phyloP scores from a whole-genome alignment of 2,797 vertebrate genomes.

The Gephyroberyx darwinii region DNA sequence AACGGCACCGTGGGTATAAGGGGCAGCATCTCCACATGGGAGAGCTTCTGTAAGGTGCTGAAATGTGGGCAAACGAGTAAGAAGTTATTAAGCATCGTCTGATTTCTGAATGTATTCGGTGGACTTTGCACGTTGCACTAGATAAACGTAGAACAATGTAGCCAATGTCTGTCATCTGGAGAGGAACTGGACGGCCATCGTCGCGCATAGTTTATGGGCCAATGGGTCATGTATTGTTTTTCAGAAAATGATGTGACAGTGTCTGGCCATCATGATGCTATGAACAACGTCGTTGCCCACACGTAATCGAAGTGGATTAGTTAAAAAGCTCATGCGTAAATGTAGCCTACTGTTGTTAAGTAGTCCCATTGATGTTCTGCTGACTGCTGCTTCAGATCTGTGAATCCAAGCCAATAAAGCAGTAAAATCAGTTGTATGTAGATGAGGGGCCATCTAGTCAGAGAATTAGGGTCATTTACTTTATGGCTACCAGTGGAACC shows the following conservation, averaged over 20 bases:
- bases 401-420: slow-evolving; percentile 28
- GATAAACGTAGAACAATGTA: slow-evolving; percentile 48
- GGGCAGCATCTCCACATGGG: slow-evolving; percentile 45
- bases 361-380: slow-evolving; percentile 51
- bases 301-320: slow-evolving; percentile 79
- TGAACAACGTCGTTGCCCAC: slow-evolving; percentile 43
- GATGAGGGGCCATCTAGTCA: slow-evolving; percentile 14
- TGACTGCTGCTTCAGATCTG: slow-evolving; percentile 60
- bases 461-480: slow-evolving; percentile 12
- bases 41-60: slow-evolving; percentile 18
- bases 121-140: slow-evolving; percentile 61
- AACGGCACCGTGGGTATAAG: slow-evolving; percentile 47
- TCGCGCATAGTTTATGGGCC: slow-evolving; percentile 17
- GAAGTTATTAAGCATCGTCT: slow-evolving; percentile 43
- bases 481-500: slow-evolving; percentile 18
- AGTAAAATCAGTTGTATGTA: slow-evolving; percentile 25
- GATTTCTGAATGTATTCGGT: slow-evolving; percentile 60
- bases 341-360: slow-evolving; percentile 62
- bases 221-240: slow-evolving; percentile 39
- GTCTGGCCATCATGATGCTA: slow-evolving; percentile 73
- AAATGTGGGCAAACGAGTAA: slow-evolving; percentile 55
- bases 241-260: slow-evolving; percentile 69
- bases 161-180: slow-evolving; percentile 14
- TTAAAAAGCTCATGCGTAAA: slow-evolving; percentile 68
- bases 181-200: slow-evolving; percentile 1